Percentiles rank a stretch among this genome's conserved stretches.
Conservation (phyloP, 2,888 invertebrate species). For the Crepidodera aurea region DNA sequence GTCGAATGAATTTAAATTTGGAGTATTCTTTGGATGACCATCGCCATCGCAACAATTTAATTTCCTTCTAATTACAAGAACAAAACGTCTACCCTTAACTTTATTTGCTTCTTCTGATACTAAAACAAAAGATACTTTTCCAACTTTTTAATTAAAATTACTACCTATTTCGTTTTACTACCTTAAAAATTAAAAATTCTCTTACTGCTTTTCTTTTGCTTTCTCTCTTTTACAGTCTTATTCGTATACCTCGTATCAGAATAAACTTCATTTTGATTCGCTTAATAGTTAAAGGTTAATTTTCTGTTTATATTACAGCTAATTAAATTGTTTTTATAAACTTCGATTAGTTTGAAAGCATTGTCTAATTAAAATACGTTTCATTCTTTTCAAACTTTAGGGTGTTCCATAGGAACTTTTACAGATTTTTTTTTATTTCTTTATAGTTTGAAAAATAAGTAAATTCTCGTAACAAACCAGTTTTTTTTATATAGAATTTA, state of each 20-base stretch:
- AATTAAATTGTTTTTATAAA: constrained; percentile 49
- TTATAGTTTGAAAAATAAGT: no score
- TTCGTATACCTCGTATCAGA: constrained; percentile 50
- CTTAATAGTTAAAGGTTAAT: constrained; percentile 50
- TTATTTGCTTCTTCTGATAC: constrained; percentile 58
- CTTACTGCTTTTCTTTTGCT: constrained; percentile 44
- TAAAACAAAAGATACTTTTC: constrained; percentile 61
- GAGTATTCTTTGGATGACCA: constrained; percentile 52
- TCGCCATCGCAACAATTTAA: constrained; percentile 56
- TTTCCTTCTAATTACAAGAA: constrained; percentile 61
- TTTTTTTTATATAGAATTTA: no score
- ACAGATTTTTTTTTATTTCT: no score
- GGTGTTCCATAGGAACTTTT: not conserved
- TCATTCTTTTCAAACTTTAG: constrained; percentile 16
- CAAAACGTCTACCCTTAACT: constrained; percentile 58
- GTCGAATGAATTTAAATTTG: constrained; percentile 53
- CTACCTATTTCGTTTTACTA: constrained; percentile 61
- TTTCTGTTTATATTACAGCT: constrained; percentile 44
- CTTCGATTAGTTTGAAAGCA: constrained; percentile 37
- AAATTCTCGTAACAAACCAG: no score
- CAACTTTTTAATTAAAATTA: constrained; percentile 62
- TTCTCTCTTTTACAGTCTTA: constrained; percentile 15
- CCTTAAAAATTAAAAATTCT: constrained; percentile 60
- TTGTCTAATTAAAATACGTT: constrained; percentile 41
- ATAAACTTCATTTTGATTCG: constrained; percentile 54